Base-by-base conservation (phyloP, 2,888 invertebrate species). In the Rhamnusium bicolor region DNA sequence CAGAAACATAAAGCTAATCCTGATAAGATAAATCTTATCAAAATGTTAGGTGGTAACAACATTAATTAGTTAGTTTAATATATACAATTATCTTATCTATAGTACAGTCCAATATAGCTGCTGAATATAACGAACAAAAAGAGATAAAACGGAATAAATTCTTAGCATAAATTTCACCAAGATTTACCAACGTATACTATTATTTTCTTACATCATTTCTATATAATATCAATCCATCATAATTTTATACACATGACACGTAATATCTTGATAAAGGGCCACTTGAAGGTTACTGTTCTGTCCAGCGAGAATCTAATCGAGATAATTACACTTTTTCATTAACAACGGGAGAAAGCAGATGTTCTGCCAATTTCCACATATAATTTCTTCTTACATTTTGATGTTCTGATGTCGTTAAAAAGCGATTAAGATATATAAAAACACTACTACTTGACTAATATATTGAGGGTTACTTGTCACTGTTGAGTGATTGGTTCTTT, bases 391-490 rank as follows among this genome's bases (percentile, higher is more conserved):
- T 32, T 32, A 58, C 21, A 46, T 46, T 62, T 47, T 24, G 27
- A 47, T 24, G 58, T 18, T 24, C 62, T 10, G 14, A 24, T 21
- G 49, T 47, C 47, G 49, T 47, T 63, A 49, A 46, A 65, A 65
- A 65, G 18, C 53, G 47, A 53, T 53, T 63, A 32, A 53, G 32
- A 32, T 29, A 51, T 53, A 53, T 53, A 65, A 49, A 49, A 49
- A 32, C 32, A 46, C 27, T 53, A 21, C 62, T 24, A 24, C 49
- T 49, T 47, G 32, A 53, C 53, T 65, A 29, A 58, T n/a, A 49
- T 53, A 53, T 65, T 49, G 65, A 65, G 51, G 19, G 49, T 32
- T 65, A 53, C 65, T 32, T 65, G 27, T 53, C 53, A 53, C 47
- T 65, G 18, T 29, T 65, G 65, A 65, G 29, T 24, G 65, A 65